A percentile compares a stretch with the other conserved stretches of the same genome.
Conservation (phyloP, 2,113 vertebrate species). For the Pseudopipra pipra region DNA sequence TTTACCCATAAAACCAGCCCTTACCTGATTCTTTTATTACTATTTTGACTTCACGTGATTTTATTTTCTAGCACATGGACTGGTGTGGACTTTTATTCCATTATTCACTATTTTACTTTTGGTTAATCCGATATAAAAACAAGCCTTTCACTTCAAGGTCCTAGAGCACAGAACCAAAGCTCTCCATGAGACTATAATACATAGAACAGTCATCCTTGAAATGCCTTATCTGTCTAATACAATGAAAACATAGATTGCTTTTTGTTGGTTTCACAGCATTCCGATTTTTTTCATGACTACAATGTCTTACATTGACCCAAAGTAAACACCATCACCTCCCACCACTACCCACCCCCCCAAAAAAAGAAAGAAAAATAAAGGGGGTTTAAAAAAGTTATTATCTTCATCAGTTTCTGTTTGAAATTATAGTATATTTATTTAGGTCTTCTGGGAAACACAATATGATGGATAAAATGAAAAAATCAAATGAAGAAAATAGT, state of each 20-base stretch:
- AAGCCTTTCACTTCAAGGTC: not conserved
- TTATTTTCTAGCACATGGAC: not conserved
- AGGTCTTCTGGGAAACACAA: not conserved
- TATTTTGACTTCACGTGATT: not conserved
- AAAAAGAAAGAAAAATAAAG: not conserved
- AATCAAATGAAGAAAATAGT: not conserved
- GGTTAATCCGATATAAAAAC: not conserved
- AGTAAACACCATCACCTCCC: not conserved
- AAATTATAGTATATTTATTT: not conserved
- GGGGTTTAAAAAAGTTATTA: not conserved
- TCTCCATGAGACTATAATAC: not conserved
- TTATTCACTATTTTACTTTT: not conserved
- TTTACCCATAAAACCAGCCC: not conserved
- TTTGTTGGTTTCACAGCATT: not conserved
- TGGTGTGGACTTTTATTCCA: not conserved
- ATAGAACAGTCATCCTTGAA: not conserved
- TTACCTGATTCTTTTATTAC: not conserved
- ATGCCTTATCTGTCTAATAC: not conserved
- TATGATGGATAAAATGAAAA: not conserved
- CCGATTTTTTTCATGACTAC: not conserved
- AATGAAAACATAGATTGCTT: not conserved
- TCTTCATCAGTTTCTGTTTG: not conserved
- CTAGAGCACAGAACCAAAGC: not conserved
- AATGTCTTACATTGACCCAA: not conserved
- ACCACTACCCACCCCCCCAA: fast-evolving